Percentiles rank a stretch among this genome's conserved stretches.
Conservation (phyloP, 2,888 invertebrate genomes). For the Pristionchus exspectatus region DNA sequence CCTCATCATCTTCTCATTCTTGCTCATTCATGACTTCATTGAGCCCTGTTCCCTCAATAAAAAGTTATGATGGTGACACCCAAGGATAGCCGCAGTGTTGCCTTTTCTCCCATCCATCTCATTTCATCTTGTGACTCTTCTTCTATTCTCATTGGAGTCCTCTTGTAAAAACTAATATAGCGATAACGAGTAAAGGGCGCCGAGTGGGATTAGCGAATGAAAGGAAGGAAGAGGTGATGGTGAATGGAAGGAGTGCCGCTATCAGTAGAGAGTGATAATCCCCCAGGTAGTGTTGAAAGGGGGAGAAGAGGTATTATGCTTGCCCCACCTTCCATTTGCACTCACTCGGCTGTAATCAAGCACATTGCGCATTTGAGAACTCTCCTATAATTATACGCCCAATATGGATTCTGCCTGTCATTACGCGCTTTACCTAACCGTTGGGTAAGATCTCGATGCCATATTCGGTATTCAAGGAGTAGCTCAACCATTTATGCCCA, state of each 20-base stretch:
- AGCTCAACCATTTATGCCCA: background rate
- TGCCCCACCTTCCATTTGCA: background rate
- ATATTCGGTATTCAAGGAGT: too few species aligned
- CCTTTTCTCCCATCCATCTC: background rate
- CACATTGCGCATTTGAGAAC: constrained; percentile 27
- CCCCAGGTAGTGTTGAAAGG: background rate
- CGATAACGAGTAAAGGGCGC: background rate
- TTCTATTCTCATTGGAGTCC: background rate
- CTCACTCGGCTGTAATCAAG: constrained; percentile 9
- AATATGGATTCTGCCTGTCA: constrained; percentile 30
- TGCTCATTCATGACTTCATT: too few species aligned
- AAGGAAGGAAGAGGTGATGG: background rate
- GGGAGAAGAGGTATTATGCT: background rate
- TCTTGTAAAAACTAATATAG: background rate
- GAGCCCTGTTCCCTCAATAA: too few species aligned
- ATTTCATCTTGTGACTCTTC: constrained; percentile 5
- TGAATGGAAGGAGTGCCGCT: constrained; percentile 41
- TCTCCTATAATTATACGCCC: constrained; percentile 47
- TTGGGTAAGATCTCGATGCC: too few species aligned
- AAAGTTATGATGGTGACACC: too few species aligned
- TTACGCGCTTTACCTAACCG: background rate
- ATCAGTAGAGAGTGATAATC: constrained; percentile 36
- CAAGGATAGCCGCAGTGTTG: too few species aligned
- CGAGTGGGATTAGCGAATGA: constrained; percentile 20
- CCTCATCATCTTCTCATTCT: too few species aligned